Conservation (phyloP, 2,113 vertebrate species). For the Lophura nycthemera region DNA sequence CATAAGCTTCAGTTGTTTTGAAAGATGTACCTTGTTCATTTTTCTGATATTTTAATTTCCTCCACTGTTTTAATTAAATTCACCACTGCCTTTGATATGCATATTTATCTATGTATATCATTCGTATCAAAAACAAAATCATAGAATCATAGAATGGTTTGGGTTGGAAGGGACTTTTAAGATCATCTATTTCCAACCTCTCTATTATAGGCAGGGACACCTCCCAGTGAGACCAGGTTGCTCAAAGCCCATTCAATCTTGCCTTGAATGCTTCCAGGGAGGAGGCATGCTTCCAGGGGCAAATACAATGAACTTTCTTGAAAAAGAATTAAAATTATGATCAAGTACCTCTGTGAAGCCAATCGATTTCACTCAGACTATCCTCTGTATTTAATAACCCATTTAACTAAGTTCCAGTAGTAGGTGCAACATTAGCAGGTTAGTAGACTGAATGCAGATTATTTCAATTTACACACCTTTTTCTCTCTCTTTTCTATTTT, state of each 20-base stretch:
- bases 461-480: accelerated
- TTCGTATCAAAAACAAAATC: not conserved
- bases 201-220: too few relatives aligned
- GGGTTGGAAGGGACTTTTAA: too few relatives aligned
- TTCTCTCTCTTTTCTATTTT: accelerated
- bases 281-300: too few relatives aligned
- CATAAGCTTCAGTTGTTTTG: not conserved
- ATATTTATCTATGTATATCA: not conserved
- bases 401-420: not conserved
- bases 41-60: not conserved
- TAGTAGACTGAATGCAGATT: not conserved
- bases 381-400: not conserved
- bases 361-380: not conserved
- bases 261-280: too few relatives aligned
- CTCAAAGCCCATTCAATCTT: too few relatives aligned
- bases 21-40: not conserved
- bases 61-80: not conserved
- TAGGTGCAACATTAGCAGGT: not conserved
- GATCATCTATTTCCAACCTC: too few relatives aligned
- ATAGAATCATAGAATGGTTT: too few relatives aligned
- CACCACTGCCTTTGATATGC: not conserved
- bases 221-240: too few relatives aligned
- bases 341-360: not conserved
- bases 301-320: not conserved
- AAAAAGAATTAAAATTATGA: not conserved